Conservation (phyloP, 2,888 invertebrate genomes). For the Drosophila mayaguana region DNA sequence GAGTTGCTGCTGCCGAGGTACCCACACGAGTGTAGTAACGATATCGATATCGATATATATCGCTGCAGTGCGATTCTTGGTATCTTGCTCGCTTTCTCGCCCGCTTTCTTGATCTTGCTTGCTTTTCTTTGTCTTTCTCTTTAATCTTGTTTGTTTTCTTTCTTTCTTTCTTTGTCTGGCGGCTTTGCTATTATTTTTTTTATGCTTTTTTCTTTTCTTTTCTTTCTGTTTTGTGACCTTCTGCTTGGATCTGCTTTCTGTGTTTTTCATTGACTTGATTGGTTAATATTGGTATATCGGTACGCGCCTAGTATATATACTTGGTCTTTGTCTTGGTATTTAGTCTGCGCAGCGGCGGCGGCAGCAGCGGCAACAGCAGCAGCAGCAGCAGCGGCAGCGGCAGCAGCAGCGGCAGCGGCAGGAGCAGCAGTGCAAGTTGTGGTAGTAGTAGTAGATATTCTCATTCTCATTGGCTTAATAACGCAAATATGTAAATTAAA, state of each 20-base stretch:
- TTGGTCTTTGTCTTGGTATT: constrained; percentile 17
- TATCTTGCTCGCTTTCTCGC: constrained; percentile 17
- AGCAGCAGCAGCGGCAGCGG: constrained; percentile 45
- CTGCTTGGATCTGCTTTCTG: constrained; percentile 17
- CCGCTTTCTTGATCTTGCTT: constrained; percentile 18
- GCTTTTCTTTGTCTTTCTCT: constrained; percentile 26
- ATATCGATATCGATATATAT: constrained; percentile 29
- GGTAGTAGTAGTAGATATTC: constrained; percentile 84
- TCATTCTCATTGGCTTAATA: constrained; percentile 84
- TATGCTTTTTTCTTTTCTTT: not conserved
- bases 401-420: constrained; percentile 77
- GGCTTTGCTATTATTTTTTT: constrained; percentile 9
- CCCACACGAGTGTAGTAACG: constrained; percentile 30
- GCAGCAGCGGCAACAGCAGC: constrained; percentile 10
- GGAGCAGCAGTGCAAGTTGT: constrained; percentile 83
- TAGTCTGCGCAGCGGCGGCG: constrained; percentile 29
- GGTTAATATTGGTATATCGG: constrained; percentile 16
- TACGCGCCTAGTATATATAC: constrained; percentile 46
- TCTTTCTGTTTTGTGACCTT: constrained; percentile 39
- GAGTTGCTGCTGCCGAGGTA: constrained; percentile 60
- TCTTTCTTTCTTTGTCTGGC: constrained; percentile 26
- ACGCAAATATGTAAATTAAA: constrained; percentile 83
- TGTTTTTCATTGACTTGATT: constrained; percentile 28
- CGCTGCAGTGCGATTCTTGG: constrained; percentile 24
- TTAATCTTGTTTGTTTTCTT: constrained; percentile 23